A percentile compares a stretch with the other conserved stretches of the same genome.
These are phyloP conservation scores for Apostichopus leukothele DNA, from an alignment of 53 echinoderm and acorn worm species.

Conservation along the genomic window DNA sequence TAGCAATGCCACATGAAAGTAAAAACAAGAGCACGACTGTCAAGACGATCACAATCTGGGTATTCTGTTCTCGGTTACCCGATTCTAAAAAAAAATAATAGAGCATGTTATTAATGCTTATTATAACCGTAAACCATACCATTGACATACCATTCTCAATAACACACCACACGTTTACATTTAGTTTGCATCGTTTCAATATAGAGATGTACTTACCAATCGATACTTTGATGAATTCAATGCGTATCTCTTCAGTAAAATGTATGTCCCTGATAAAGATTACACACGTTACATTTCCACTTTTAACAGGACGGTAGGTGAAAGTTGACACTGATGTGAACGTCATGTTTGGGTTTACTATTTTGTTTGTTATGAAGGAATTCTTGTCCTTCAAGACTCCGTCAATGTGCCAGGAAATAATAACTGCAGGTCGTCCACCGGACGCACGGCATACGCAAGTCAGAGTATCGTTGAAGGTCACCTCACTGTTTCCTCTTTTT, in stretches of 20 bases:
- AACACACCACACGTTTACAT: no score
- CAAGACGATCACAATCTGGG: no score
- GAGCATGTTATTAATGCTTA: no score
- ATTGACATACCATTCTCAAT: no score
- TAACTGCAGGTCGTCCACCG: background rate
- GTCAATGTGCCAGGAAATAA: background rate
- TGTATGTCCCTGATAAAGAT: background rate
- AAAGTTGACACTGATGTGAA: background rate
- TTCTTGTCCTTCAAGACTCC: background rate
- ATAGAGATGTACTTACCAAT: background rate
- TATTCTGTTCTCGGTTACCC: no score
- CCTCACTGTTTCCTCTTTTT: background rate
- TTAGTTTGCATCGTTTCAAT: no score
- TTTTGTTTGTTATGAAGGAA: background rate
- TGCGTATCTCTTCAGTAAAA: background rate
- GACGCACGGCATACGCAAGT: background rate
- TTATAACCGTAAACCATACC: no score
- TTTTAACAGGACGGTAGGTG: background rate
- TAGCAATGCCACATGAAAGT: no score
- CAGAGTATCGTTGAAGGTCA: background rate
- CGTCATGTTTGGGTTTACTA: background rate
- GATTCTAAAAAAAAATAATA: no score
- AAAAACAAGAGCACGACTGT: no score
- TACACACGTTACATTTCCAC: background rate
- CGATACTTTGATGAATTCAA: background rate